Conservation (phyloP, 2,888 invertebrate genomes). For the Hydraecia micacea region DNA sequence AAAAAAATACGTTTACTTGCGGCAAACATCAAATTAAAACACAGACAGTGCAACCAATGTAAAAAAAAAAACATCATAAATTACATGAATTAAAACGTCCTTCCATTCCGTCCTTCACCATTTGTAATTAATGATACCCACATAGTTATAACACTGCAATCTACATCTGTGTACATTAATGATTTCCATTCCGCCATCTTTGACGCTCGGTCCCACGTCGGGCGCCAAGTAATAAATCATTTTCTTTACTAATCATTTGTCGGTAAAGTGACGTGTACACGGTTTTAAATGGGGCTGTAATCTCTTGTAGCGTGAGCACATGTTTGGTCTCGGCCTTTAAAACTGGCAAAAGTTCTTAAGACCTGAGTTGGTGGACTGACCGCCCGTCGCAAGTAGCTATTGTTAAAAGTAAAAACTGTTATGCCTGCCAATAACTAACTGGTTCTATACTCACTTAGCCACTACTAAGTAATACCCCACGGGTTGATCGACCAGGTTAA, state of each 20-base stretch:
- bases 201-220: slow-evolving; percentile 39
- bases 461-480: too few species aligned
- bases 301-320: neutral
- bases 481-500: neutral
- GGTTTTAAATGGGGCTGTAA: slow-evolving; percentile 14
- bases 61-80: slow-evolving; percentile 1
- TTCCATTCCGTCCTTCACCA: neutral
- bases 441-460: neutral
- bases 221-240: slow-evolving; percentile 59
- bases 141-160: slow-evolving; percentile 25
- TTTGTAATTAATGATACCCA: slow-evolving; percentile 25
- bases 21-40: neutral
- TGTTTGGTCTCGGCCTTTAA: neutral
- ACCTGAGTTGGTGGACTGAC: neutral
- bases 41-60: neutral
- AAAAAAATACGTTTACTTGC: neutral
- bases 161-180: slow-evolving; percentile 17
- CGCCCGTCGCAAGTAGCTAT: too few species aligned
- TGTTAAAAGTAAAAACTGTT: too few species aligned
- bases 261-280: slow-evolving; percentile 20
- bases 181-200: slow-evolving; percentile 20
- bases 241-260: slow-evolving; percentile 30
- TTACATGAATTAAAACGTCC: slow-evolving; percentile 16
- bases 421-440: neutral
- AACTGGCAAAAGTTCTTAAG: neutral